These are phyloP conservation scores for Pedicia rivosa DNA, from an alignment of 2,888 invertebrate species.

Conservation along the genomic window DNA sequence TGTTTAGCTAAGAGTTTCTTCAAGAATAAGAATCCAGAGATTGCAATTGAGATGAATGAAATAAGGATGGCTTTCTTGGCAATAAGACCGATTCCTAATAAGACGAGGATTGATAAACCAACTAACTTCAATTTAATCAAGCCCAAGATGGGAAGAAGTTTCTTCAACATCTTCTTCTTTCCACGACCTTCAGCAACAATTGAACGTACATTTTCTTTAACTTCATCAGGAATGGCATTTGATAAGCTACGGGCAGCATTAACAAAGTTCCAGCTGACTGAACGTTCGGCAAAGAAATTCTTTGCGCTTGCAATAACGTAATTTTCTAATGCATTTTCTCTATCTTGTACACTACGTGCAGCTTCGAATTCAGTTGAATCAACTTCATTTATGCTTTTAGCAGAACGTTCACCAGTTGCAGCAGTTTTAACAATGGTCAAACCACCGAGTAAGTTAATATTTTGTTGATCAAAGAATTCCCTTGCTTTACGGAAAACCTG, in stretches of 20 bases:
- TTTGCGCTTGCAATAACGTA: constrained; percentile 36
- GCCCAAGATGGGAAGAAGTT: constrained; percentile 38
- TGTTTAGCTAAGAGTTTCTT: constrained; percentile 12
- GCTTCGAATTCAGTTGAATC: constrained; percentile 36
- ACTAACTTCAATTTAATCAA: constrained; percentile 42
- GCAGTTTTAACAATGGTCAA: constrained; percentile 29
- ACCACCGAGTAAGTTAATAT: constrained; percentile 38
- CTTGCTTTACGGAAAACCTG: constrained; percentile 39
- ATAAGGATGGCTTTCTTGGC: constrained; percentile 47
- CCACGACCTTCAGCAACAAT: constrained; percentile 42
- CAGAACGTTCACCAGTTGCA: constrained; percentile 21
- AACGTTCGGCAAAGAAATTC: constrained; percentile 40
- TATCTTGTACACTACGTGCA: constrained; percentile 33
- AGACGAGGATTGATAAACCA: constrained; percentile 35
- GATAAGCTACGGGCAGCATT: constrained; percentile 32
- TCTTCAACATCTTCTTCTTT: constrained; percentile 37
- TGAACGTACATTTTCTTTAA: constrained; percentile 37
- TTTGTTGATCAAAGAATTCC: constrained; percentile 40
- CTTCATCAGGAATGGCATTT: constrained; percentile 37
- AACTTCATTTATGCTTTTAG: constrained; percentile 33
- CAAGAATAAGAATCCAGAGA: constrained; percentile 28
- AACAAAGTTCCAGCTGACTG: constrained; percentile 33
- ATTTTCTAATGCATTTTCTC: constrained; percentile 39
- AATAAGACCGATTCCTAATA: constrained; percentile 39
- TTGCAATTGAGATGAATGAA: constrained; percentile 40